A percentile compares a stretch with the other conserved stretches of the same genome.
Conservation (phyloP, 1,140 invertebrate genomes). For the Teleogryllus occipitalis region DNA sequence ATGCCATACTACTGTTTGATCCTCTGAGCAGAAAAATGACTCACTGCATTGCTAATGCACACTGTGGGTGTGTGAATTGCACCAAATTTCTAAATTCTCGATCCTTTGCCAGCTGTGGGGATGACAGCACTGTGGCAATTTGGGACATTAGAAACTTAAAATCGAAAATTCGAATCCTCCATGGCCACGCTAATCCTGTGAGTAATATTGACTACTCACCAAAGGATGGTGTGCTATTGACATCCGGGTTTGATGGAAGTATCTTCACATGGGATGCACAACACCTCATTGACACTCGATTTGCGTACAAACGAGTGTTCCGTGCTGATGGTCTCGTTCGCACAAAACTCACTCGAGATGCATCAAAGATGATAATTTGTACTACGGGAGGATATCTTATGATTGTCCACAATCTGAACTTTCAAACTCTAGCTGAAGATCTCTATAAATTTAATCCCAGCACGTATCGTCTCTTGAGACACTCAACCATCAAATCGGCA, state of each 20-base stretch:
- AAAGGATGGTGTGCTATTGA: conserved; percentile 75
- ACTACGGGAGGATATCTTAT: conserved; percentile 84
- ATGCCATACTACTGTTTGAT: conserved; percentile 81
- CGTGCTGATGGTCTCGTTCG: conserved; percentile 78
- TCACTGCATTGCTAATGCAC: conserved; percentile 68
- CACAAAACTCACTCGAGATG: conserved; percentile 75
- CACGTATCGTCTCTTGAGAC: conserved; percentile 79
- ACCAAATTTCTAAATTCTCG: conserved; percentile 83
- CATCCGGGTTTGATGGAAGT: conserved; percentile 86
- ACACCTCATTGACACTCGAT: conserved; percentile 65
- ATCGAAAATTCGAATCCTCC: conserved; percentile 61
- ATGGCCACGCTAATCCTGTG: conserved; percentile 90
- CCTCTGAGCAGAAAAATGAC: conserved; percentile 68
- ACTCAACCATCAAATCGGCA: conserved; percentile 67
- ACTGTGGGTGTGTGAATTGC: conserved; percentile 86
- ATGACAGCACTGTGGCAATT: conserved; percentile 85
- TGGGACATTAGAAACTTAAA: conserved; percentile 86
- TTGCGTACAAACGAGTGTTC: conserved; percentile 74
- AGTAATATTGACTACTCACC: conserved; percentile 92
- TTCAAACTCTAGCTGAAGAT: conserved; percentile 68
- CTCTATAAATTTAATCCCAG: conserved; percentile 83
- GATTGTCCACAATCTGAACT: conserved; percentile 79
- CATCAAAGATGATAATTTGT: conserved; percentile 79
- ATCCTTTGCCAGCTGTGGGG: conserved; percentile 86
- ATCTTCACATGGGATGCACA: conserved; percentile 94